These are phyloP conservation scores for Ethmia dodecea DNA, from an alignment of 2,888 invertebrate genomes.

Conservation along the genomic window DNA sequence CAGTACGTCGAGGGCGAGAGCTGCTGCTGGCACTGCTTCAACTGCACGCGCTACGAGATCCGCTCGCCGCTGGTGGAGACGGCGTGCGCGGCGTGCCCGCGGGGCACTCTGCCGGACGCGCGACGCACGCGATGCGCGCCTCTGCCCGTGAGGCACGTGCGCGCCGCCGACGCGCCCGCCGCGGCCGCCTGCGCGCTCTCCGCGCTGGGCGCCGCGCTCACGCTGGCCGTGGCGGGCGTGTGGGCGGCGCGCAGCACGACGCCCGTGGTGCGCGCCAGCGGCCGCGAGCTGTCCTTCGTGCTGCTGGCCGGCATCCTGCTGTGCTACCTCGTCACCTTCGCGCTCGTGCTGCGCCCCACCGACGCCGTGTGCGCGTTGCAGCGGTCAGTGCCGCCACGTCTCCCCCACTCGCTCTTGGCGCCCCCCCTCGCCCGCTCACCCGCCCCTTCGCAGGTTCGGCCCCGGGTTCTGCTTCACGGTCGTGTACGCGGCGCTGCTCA, in stretches of 20 bases:
- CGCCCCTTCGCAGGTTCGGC: conserved; percentile 78
- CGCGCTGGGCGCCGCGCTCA: conserved; percentile 88
- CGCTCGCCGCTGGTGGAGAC: conserved; percentile 88
- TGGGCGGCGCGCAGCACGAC: conserved; percentile 93
- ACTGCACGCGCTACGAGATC: conserved; percentile 81
- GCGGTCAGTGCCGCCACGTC: conserved; percentile 75
- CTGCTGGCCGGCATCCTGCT: conserved; percentile 92
- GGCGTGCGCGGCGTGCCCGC: conserved; percentile 87
- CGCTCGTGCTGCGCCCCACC: conserved; percentile 91
- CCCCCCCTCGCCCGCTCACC: background rate
- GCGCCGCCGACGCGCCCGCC: conserved; percentile 90
- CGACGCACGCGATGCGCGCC: conserved; percentile 83
- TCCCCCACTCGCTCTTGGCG: background rate
- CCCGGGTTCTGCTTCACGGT: conserved; percentile 97
- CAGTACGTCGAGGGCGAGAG: conserved; percentile 95
- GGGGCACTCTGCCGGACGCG: conserved; percentile 88
- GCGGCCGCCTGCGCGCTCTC: conserved; percentile 94
- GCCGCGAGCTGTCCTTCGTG: conserved; percentile 92
- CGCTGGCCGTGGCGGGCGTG: conserved; percentile 83
- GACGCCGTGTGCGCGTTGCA: conserved; percentile 93
- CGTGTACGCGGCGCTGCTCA: conserved; percentile 96
- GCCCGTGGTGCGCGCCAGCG: conserved; percentile 97
- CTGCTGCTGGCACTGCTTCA: conserved; percentile 95
- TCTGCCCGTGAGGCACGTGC: conserved; percentile 89
- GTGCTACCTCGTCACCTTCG: conserved; percentile 95